Percentiles rank a stretch among this genome's conserved stretches.
These are phyloP conservation scores for Opisthograptis luteolata DNA, from an alignment of 2,888 invertebrate species.

Conservation along the genomic window DNA sequence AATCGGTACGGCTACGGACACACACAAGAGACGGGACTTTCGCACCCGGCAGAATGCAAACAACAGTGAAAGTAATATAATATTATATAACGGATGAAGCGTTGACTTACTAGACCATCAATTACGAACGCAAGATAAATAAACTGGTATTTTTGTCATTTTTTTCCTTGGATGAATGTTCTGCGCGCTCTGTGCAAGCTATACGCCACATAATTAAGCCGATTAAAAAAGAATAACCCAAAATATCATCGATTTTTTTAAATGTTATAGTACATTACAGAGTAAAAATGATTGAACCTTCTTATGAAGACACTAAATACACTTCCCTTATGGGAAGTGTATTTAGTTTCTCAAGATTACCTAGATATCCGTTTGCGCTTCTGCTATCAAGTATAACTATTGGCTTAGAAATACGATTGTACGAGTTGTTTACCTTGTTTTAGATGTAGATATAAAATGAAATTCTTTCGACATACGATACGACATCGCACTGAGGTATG, in stretches of 20 bases:
- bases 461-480: slow-evolving; percentile 34
- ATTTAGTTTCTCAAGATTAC: too few species aligned
- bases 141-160: not conserved
- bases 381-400: not conserved
- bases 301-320: too few species aligned
- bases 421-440: slow-evolving; percentile 42
- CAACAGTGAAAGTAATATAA: slow-evolving; percentile 53
- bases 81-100: slow-evolving; percentile 45
- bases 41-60: slow-evolving; percentile 44
- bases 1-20: slow-evolving; percentile 33
- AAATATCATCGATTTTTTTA: too few species aligned
- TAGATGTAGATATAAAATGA: slow-evolving; percentile 38
- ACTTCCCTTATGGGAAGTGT: too few species aligned
- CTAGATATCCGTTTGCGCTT: slow-evolving; percentile 15
- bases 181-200: too few species aligned
- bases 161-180: too few species aligned
- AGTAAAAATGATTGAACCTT: too few species aligned
- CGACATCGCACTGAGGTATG: slow-evolving; percentile 8
- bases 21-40: slow-evolving; percentile 52
- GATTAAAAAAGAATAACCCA: too few species aligned
- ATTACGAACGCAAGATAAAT: slow-evolving; percentile 2
- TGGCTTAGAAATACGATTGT: not conserved
- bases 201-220: too few species aligned
- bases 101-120: slow-evolving; percentile 13
- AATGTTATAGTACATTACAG: too few species aligned